Percentiles rank a stretch among this genome's conserved stretches.
phyloP scores from a whole-genome alignment of 2,797 vertebrate species.

The Diplodus sargus region DNA sequence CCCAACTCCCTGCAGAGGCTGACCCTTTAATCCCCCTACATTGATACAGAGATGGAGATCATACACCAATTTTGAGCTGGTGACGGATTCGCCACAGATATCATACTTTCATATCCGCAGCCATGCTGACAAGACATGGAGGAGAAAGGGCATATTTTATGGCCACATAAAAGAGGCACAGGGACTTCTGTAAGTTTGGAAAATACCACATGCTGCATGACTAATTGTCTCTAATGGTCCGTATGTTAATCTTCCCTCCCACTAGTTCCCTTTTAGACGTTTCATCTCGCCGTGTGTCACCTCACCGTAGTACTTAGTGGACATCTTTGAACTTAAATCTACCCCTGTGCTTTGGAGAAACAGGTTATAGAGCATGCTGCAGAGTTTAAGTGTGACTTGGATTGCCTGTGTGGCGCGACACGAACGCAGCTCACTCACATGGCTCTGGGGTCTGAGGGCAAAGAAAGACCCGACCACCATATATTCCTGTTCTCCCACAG shows the following conservation, averaged over 20 bases:
- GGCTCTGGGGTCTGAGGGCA: constrained; percentile 36
- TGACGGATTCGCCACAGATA: constrained; percentile 19
- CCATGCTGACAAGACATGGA: constrained; percentile 2
- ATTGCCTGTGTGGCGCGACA: constrained; percentile 63
- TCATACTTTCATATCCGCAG: neutral
- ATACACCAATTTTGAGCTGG: constrained; percentile 30
- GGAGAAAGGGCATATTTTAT: neutral
- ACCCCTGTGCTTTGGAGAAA: constrained; percentile 6
- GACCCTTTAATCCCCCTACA: constrained; percentile 59
- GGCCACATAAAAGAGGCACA: neutral
- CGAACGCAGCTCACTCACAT: constrained; percentile 37
- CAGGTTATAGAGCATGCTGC: too few species aligned
- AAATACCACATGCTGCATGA: constrained; percentile 14
- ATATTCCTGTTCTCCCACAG: constrained; percentile 66
- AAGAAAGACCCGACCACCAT: constrained; percentile 46
- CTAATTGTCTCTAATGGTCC: constrained; percentile 31
- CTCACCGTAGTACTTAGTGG: constrained; percentile 12
- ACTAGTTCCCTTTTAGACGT: constrained; percentile 14
- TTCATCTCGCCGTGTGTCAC: constrained; percentile 24
- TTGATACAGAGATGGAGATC: constrained; percentile 31
- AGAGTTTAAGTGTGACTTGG: constrained; percentile 59
- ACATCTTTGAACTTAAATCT: constrained; percentile 44
- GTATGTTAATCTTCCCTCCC: constrained; percentile 23
- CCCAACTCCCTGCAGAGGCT: constrained; percentile 19
- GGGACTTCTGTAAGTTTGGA: constrained; percentile 11